Percentiles rank a stretch among this genome's conserved stretches.
These are phyloP conservation scores for Xiphophorus couchianus DNA, from an alignment of 2,113 vertebrate genomes.

Conservation along the genomic window DNA sequence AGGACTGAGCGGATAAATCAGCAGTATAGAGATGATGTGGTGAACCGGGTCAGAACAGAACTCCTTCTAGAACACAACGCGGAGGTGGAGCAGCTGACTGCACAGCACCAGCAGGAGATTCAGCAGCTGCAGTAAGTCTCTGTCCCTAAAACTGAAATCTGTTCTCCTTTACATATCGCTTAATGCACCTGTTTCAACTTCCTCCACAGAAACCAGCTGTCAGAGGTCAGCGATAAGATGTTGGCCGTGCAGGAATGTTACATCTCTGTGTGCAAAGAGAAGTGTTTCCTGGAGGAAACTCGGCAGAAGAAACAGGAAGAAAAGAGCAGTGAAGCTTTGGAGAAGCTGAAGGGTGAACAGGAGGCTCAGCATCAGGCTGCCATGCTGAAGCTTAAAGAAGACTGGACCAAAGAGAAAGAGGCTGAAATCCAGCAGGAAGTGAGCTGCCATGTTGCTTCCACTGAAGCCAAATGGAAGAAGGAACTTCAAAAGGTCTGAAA, in stretches of 20 bases:
- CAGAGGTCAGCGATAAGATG: conserved; percentile 86
- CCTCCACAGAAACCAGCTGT: conserved; percentile 80
- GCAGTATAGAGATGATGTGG: conserved; percentile 90
- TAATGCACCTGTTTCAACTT: background rate
- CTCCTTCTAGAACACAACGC: conserved; percentile 77
- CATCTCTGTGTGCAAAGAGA: conserved; percentile 90
- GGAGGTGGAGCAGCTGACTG: conserved; percentile 81
- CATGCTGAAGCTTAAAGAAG: conserved; percentile 71
- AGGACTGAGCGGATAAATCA: conserved; percentile 89
- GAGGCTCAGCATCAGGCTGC: conserved; percentile 78
- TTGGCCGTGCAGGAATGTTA: conserved; percentile 90
- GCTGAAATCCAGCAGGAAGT: conserved; percentile 70
- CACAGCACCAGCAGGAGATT: conserved; percentile 81
- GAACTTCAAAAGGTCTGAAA: conserved; percentile 80
- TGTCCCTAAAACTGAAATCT: background rate
- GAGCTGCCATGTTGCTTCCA: conserved; percentile 71
- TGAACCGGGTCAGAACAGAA: conserved; percentile 83
- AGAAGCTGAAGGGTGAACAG: conserved; percentile 79
- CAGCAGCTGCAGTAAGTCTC: conserved; percentile 83
- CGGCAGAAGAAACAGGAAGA: conserved; percentile 73
- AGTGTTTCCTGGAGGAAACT: conserved; percentile 82
- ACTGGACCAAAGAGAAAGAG: conserved; percentile 84
- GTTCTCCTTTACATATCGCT: background rate
- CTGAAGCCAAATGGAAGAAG: conserved; percentile 78
- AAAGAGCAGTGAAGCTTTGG: conserved; percentile 76